These are phyloP conservation scores for honey bee (Apis mellifera) DNA, from an alignment of 1,140 invertebrate species.

Conservation along the genomic window DNA sequence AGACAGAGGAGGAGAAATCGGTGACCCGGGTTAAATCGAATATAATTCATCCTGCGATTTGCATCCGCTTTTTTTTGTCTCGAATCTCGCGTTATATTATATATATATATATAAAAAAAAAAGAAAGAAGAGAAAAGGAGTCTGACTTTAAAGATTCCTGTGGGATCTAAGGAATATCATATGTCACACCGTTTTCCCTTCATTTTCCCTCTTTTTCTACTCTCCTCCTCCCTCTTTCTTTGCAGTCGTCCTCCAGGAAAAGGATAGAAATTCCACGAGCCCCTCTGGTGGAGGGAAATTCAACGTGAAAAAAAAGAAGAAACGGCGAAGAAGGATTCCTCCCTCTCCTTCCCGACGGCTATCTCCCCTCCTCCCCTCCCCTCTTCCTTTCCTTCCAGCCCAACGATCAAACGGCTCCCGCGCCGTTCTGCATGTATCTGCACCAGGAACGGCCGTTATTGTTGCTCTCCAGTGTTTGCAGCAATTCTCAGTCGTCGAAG, in stretches of 20 bases:
- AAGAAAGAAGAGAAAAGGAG: background rate
- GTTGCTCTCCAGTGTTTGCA: slow-evolving; percentile 74
- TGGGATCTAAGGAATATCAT: background rate
- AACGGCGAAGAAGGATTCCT: slow-evolving; percentile 14
- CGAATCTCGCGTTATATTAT: background rate
- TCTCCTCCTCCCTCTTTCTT: background rate
- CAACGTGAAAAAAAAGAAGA: slow-evolving; percentile 1
- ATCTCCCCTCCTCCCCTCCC: slow-evolving; percentile 13
- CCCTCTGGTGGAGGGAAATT: background rate
- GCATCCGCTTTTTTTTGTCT: background rate
- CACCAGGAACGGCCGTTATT: slow-evolving; percentile 77
- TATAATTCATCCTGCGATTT: background rate
- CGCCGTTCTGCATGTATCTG: slow-evolving; percentile 70
- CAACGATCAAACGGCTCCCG: slow-evolving; percentile 57
- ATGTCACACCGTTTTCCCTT: background rate
- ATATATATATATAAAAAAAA: too few species aligned
- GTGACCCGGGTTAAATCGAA: background rate
- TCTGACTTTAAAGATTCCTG: slow-evolving; percentile 4
- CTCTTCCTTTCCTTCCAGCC: slow-evolving; percentile 27
- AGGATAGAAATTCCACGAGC: slow-evolving; percentile 4
- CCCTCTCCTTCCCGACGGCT: slow-evolving; percentile 16
- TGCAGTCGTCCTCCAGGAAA: background rate
- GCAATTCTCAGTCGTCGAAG: slow-evolving; percentile 80
- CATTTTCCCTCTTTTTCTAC: background rate
- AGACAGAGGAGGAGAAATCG: background rate